Percentiles rank a stretch among this genome's conserved stretches.
Conservation (phyloP, 2,888 invertebrate genomes). For the Athalia cordata region DNA sequence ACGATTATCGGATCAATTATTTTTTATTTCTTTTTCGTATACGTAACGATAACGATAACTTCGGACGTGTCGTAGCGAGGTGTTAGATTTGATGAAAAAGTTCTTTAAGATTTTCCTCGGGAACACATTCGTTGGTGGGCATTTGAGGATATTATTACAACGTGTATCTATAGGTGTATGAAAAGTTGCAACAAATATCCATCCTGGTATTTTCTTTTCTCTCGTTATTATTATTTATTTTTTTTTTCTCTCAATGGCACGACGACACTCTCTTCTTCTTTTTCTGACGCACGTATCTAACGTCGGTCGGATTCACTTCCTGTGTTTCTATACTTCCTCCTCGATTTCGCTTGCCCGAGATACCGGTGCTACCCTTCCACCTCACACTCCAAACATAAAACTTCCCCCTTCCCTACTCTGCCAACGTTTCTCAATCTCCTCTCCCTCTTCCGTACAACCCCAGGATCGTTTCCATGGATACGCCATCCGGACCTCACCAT, state of each 20-base stretch:
- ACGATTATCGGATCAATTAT: too few relatives aligned
- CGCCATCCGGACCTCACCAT: slow-evolving; percentile 55
- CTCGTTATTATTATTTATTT: slow-evolving; percentile 46
- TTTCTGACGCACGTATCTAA: slow-evolving; percentile 40
- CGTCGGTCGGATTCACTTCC: slow-evolving; percentile 48
- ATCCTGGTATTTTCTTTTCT: slow-evolving; percentile 44
- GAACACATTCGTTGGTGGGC: slow-evolving; percentile 16
- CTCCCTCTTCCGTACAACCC: slow-evolving; percentile 22
- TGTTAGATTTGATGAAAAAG: too few relatives aligned
- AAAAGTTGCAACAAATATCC: slow-evolving; percentile 47
- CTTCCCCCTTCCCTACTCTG: neutral
- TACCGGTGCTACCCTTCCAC: slow-evolving; percentile 3
- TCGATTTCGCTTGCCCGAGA: slow-evolving; percentile 41
- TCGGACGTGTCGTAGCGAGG: too few relatives aligned
- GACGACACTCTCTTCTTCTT: slow-evolving; percentile 18
- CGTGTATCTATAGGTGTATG: neutral
- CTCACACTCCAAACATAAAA: neutral
- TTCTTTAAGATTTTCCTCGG: too few relatives aligned
- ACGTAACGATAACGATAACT: too few relatives aligned
- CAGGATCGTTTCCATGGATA: slow-evolving; percentile 62
- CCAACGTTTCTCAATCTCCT: neutral
- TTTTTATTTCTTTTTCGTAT: too few relatives aligned
- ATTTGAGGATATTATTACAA: slow-evolving; percentile 12
- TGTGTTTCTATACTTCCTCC: slow-evolving; percentile 36
- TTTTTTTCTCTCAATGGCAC: slow-evolving; percentile 37